Evolutionary conservation across 1,140 invertebrate genomes (phyloP), one percentile per base, ranked within the genome.

Genomic region (Diplogasteroides magnus): DNA sequence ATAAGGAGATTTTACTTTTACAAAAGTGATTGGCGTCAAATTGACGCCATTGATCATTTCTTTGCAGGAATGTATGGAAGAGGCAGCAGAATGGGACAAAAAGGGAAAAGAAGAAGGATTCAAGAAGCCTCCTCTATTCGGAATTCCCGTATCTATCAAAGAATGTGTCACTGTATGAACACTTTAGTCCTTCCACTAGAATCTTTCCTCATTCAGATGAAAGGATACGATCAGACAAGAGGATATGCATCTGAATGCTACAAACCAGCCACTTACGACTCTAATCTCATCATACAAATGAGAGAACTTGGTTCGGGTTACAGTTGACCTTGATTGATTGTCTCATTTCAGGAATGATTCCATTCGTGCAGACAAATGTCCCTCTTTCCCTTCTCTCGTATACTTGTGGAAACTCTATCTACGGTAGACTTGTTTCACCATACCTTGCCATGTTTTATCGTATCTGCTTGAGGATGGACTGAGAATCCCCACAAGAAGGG

Each of bases 291-390:
- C 13, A 26, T 68, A 25, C 68, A 76, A 15, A 58, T 84, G 0
- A 69, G 71, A 26, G 67, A 76, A n/a, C 64, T 80, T 14, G 73
- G 73, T 73, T 26, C 37, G 28, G 6, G 59, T 71, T 13, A 28
- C 79, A 1, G 48, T 23, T 23, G 31, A 23, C 6, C 57, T 62
- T 23, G 13, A 67, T 64, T 28, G 13, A 19, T 70, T 27, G 27
- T 28, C 15, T 56, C 15, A 37, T 71, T 31, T 59, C 77, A 25
- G 84, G 84, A 56, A 79, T 77, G n/a, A 72, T 84, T 48, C 84
- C 84, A 2, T 85, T 84, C 75, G 82, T 82, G 56, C 82, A 82
- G 72, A 85, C 84, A 1, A 85, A 85, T 71, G 77, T 84, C 3
- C 83, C 84, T 14, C 84, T 84, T 61, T 76, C 69, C 25, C 65